Base-by-base conservation (phyloP, 2,888 invertebrate species). In the Caenorhabditis imperialis region DNA sequence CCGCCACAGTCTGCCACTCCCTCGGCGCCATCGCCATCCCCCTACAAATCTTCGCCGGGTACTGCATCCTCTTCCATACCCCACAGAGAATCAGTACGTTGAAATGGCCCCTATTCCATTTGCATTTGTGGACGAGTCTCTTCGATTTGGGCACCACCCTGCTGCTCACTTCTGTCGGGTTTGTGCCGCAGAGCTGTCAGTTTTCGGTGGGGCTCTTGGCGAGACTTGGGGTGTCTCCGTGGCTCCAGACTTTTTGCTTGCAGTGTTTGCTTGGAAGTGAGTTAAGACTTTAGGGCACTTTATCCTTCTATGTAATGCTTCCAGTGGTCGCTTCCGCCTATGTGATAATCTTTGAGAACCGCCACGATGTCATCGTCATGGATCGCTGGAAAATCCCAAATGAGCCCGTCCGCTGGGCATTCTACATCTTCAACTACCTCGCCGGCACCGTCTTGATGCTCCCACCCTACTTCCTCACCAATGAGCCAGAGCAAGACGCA, bases 51-150 rank as follows among this genome's bases (percentile, higher is more conserved):
- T 57, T n/a, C 33, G 35, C 22, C 1, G 23, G 33, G 2, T 57
- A 45, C 30, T 57, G 57, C 23, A 57, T 57, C 20, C 23, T 45
- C 2, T 57, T 22, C 16, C 18, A 57, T n/a, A 57, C 40, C 14
- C 44, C 57, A 5, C 12, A n/a, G 1, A 57, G 45, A 35, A 57
- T 57, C 45, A 22, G 16, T 8, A 20, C 30, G 2, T 27, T 42
- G 23, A 57, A 57, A 23, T 57, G 57, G 57, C 25, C 45, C 2
- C 44, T 57, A 45, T 35, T 57, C 22, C 44, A 57, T 45, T 35
- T 57, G 23, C 57, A 57, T n/a, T 27, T 57, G 7, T 51, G 51
- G 51, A 57, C 57, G 1, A 45, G 57, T 20, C 6, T 30, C n/a
- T 22, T 57, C 1, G 57, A 57, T 30, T 20, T 42, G 1, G 12